A percentile compares a stretch with the other conserved stretches of the same genome.
phyloP scores from a whole-genome alignment of 2,113 vertebrate species.

The Pseudorhombus dupliciocellatus region DNA sequence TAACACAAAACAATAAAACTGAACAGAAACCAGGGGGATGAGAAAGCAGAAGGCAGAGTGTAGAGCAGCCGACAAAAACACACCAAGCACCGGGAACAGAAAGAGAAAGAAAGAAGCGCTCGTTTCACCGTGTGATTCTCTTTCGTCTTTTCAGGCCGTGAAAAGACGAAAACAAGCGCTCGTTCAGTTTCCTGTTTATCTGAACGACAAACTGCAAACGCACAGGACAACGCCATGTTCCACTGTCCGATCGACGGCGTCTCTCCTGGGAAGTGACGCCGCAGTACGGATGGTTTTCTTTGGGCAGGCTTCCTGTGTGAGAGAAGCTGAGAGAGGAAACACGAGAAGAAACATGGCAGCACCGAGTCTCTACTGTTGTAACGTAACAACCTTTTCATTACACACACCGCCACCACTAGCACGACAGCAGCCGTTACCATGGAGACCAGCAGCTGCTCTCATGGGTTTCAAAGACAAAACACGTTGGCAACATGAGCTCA shows the following conservation, averaged over 20 bases:
- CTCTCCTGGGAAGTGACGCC: too few relatives aligned
- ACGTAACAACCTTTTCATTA: constrained; percentile 17
- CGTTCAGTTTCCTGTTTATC: not conserved
- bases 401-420: not conserved
- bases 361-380: constrained; percentile 1
- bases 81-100: not conserved
- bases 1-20: constrained; percentile 23
- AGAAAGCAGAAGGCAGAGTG: constrained; percentile 34
- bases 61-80: not conserved
- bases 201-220: not conserved
- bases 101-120: not conserved
- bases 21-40: not conserved
- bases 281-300: not conserved
- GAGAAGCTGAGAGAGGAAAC: constrained; percentile 4
- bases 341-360: not conserved
- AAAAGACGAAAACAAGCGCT: not conserved
- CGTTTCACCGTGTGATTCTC: not conserved
- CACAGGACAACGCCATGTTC: not conserved
- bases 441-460: constrained; percentile 31
- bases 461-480: constrained; percentile 30
- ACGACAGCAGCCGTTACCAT: constrained; percentile 32
- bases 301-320: not conserved
- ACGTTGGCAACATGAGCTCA: constrained; percentile 32
- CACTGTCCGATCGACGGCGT: too few relatives aligned
- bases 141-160: not conserved